phyloP scores from a whole-genome alignment of 1,140 invertebrate species.

The Leptonema lineaticorne region DNA sequence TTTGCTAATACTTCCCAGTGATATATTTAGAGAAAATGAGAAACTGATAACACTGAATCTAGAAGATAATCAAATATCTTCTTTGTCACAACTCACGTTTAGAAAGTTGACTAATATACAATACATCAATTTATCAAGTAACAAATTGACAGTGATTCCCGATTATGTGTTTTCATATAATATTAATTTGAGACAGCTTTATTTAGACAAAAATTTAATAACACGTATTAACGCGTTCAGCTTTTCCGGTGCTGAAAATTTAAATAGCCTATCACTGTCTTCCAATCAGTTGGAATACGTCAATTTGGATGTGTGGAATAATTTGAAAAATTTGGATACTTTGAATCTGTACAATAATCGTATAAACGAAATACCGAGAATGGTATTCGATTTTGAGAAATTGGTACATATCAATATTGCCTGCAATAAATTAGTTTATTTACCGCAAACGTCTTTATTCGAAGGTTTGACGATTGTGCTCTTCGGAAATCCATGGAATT shows the following conservation, averaged over 20 bases:
- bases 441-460: neutral
- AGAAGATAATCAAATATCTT: too few species aligned
- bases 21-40: neutral
- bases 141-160: too few species aligned
- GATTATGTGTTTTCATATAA: neutral
- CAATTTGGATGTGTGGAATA: neutral
- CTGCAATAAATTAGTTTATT: neutral
- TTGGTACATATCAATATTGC: neutral
- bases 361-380: neutral
- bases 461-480: neutral
- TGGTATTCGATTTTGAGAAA: too few species aligned
- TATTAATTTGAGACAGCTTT: neutral
- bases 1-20: neutral
- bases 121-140: too few species aligned
- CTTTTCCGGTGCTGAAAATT: neutral
- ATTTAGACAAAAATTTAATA: neutral
- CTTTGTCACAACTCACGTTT: too few species aligned
- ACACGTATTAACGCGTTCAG: neutral
- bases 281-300: neutral
- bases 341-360: neutral
- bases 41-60: neutral
- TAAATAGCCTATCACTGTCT: neutral
- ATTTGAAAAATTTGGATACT: neutral
- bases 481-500: neutral
- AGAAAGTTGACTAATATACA: too few species aligned